Conservation (phyloP, 2,797 vertebrate genomes). For the Steatocranus sp. region DNA sequence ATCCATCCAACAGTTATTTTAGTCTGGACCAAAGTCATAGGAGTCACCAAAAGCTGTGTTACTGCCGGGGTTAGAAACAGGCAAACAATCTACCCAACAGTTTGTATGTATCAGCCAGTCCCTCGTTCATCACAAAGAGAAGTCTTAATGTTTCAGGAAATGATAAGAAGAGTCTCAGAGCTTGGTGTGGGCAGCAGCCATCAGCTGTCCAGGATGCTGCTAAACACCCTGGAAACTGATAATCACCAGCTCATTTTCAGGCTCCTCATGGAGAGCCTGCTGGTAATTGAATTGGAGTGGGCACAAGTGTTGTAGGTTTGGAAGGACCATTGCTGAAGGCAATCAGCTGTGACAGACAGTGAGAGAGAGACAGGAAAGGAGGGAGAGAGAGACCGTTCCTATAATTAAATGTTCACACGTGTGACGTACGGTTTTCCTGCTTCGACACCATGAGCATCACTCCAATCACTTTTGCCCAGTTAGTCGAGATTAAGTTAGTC, state of each 20-base stretch:
- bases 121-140: not conserved
- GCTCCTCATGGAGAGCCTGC: constrained; percentile 31
- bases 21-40: not conserved
- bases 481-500: constrained; percentile 35
- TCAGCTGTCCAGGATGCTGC: constrained; percentile 24
- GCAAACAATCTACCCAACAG: not conserved
- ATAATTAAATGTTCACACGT: constrained; percentile 37
- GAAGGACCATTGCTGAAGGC: constrained; percentile 24
- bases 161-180: not conserved
- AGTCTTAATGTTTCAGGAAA: not conserved
- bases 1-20: not conserved
- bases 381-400: not conserved
- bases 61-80: not conserved
- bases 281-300: constrained; percentile 61
- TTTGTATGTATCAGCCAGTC: not conserved
- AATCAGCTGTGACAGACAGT: constrained; percentile 46
- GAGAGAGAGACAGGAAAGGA: not conserved
- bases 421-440: not conserved
- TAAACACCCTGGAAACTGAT: constrained; percentile 50
- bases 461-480: constrained; percentile 51
- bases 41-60: not conserved
- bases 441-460: constrained; percentile 34
- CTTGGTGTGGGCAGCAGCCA: not conserved
- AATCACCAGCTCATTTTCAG: constrained; percentile 54
- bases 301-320: constrained; percentile 31